phyloP scores from a whole-genome alignment of 2,113 vertebrate species.

The Gallinago jamesoni region DNA sequence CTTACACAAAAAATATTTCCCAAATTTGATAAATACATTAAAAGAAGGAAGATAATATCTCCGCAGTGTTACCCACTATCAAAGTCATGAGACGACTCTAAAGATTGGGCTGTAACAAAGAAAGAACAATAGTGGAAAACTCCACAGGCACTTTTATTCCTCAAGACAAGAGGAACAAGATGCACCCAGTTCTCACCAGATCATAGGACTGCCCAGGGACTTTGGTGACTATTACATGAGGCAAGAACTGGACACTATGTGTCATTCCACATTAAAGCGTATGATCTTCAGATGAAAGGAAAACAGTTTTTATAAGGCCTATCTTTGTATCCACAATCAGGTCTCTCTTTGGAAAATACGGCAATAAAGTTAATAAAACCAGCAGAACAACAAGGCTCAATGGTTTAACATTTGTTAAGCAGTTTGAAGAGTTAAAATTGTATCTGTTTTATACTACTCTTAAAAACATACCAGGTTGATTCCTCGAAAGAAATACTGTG shows the following conservation, averaged over 20 bases:
- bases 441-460: neutral
- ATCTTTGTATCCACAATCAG: neutral
- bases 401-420: neutral
- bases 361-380: neutral
- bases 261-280: neutral
- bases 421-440: neutral
- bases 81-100: neutral
- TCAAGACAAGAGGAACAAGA: neutral
- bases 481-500: neutral
- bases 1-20: neutral
- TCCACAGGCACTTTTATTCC: neutral
- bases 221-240: neutral
- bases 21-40: neutral
- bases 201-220: neutral
- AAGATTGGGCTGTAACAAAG: neutral
- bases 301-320: neutral
- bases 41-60: neutral
- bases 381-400: neutral
- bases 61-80: neutral
- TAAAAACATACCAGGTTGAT: neutral
- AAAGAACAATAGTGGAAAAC: neutral
- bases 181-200: neutral
- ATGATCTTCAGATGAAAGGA: neutral
- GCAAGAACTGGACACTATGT: neutral
- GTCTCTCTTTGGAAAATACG: neutral